Base-by-base conservation (phyloP, 2,888 invertebrate species). In the Drosophila suboccidentalis region DNA sequence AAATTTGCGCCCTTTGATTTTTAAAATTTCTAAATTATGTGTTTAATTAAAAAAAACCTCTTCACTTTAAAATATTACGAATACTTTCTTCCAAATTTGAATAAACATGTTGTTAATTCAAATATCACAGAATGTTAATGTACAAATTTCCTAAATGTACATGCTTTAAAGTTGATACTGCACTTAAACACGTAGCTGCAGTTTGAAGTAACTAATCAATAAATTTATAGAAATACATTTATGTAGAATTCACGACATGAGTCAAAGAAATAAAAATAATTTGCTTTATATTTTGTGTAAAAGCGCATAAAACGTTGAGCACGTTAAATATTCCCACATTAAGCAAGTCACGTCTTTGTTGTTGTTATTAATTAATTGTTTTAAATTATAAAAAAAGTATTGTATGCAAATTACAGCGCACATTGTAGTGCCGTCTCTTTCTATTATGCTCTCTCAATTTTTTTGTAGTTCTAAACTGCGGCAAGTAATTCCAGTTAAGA, bases 241-340 rank as follows among this genome's bases (percentile, higher is more conserved):
- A 38, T 29, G 13, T 38, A 46, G 4, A 41, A 15, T 22, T 47
- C 11, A 4, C 29, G 46, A 8, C 43, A 49, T 44, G 43, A 60
- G 32, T 34, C 29, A 39, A 26, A 43, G 13, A 54, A 54, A 4
- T 15, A 43, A 44, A 46, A 54, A 58, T 57, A 13, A 17, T 1
- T 3, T 64, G 47, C n/a, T 49, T 34, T 29, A 4, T 32, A 34
- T 19, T 26, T 2, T 11, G n/a, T n/a, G n/a, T n/a, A n/a, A n/a
- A n/a, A n/a, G n/a, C n/a, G n/a, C n/a, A n/a, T n/a, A n/a, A n/a
- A n/a, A n/a, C n/a, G n/a, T n/a, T n/a, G 17, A 71, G 69, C 77
- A 77, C 78, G 74, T 73, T 62, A 68, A 49, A 44, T 36, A 65
- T 26, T 29, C 6, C 22, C 43, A 41, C 55, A 68, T 59, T 71